Evolutionary conservation across 2,888 invertebrate genomes (phyloP), one percentile per base, ranked within the genome.

Genomic region (Cephus sareptanus): DNA sequence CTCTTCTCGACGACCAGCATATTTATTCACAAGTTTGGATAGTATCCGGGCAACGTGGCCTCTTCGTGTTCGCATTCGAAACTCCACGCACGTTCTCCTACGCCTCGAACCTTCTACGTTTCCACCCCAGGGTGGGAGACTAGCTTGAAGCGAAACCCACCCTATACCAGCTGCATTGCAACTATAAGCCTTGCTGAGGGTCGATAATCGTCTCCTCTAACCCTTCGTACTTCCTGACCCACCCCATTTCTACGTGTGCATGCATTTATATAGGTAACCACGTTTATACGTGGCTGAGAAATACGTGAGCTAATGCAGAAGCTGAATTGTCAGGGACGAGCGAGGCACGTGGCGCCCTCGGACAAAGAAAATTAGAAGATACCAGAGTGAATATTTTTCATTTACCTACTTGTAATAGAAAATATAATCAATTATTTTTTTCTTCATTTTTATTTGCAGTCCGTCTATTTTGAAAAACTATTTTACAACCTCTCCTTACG

Each of bases 261-360:
- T 23, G 56, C 9, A 23, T 56, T 56, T 23, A 56, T 23, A 56
- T 56, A 56, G 23, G 56, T 56, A 56, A 56, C 56, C 56, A 9
- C 56, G 56, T 56, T 56, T 23, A 9, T 56, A 23, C 2, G 9
- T 9, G 56, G 9, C 40, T 23, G 9, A 56, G 23, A 56, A 23
- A 56, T 56, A 56, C 56, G 56, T 56, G 56, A 56, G 56, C 56
- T 23, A 23, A 56, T 56, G 23, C 23, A 56, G 23, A 56, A 23
- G 9, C 15, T 56, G 56, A 15, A 23, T 56, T 56, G 23, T 23
- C 56, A 56, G 56, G 56, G 56, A 56, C 23, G 56, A 56, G 77
- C 77, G 75, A 81, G 79, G 79, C 79, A 84, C 81, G 85, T 85
- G 85, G 85, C 85, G 85, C 85, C 85, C 84, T 80, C 85, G 68